Evolutionary conservation across 2,797 vertebrate genomes (phyloP), one percentile per base, ranked within the genome.

Genomic region (Craterocephalus amniculus): DNA sequence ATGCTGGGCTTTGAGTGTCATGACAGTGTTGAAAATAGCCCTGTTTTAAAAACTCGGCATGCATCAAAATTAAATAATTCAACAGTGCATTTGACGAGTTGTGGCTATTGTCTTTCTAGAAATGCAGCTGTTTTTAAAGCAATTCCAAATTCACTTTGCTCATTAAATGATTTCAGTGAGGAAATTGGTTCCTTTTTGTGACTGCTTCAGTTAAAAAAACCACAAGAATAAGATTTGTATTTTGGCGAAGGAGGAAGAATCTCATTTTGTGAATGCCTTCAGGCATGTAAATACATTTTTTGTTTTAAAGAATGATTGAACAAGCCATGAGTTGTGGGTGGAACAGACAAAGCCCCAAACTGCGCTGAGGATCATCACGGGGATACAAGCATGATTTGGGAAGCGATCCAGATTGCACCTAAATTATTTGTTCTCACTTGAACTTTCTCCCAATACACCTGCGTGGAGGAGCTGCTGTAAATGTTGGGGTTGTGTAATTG

Each of bases 141-240:
- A 59, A 51, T 63, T 9, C n/a, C 31, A 49, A 32, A 52, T 66
- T 29, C 54, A 75, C 36, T 29, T 38, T 62, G 35, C 29, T 63
- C 38, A 83, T 69, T 83, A 20, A 18, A 43, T 43, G 16, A 43
- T 43, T 18, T 40, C 38, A 49, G 70, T 40, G 52, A 68, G 26
- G 38, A 58, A 70, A 72, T 70, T 72, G 56, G 20, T 38, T 72
- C 34, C 43, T 72, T 62, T 76, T 22, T 64, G 13, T 68, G 12
- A 67, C 18, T n/a, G 36, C 34, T 61, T 18, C 40, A 43, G 40
- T 34, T 4, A 34, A 10, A 34, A 20, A 18, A 40, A 40, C 29
- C 14, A 3, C 65, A 57, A 69, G 48, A 31, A 64, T 29, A 63
- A 56, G 45, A 6, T 18, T 43, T 14, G 70, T 45, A 77, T 65